Conservation (phyloP, 2,113 vertebrate genomes). For the Daboia siamensis region DNA sequence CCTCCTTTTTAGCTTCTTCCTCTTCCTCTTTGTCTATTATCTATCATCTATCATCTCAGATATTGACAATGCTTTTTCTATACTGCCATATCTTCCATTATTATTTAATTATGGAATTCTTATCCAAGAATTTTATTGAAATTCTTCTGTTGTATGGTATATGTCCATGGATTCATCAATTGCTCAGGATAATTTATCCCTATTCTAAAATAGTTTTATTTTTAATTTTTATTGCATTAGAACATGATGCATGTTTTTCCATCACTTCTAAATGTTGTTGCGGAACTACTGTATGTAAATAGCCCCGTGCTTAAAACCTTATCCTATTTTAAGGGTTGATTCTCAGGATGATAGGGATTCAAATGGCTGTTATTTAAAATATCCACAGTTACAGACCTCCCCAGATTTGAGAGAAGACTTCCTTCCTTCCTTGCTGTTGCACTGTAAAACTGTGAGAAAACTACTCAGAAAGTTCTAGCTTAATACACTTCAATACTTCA, state of each 20-base stretch:
- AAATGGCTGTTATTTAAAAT: neutral
- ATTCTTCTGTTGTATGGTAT: no score
- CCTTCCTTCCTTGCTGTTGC: neutral
- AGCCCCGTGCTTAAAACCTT: neutral
- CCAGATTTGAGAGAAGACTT: neutral
- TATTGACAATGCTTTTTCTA: no score
- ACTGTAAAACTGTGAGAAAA: neutral
- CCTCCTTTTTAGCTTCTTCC: no score
- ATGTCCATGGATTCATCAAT: no score
- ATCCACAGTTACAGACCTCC: neutral
- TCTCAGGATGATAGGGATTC: neutral
- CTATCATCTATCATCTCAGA: no score
- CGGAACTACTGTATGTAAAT: neutral
- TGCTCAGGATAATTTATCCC: no score
- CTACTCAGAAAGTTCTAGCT: neutral
- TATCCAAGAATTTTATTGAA: no score
- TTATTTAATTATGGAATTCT: no score
- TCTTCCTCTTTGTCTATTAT: no score
- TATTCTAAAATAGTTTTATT: no score
- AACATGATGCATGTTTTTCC: neutral
- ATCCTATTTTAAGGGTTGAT: neutral
- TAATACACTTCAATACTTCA: neutral
- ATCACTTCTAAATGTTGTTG: neutral
- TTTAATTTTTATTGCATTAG: neutral
- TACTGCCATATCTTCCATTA: no score